Percentiles rank a stretch among this genome's conserved stretches.
Evolutionary conservation across 2,888 invertebrate genomes (phyloP).

Genomic region (Phanerotoma sp.): DNA sequence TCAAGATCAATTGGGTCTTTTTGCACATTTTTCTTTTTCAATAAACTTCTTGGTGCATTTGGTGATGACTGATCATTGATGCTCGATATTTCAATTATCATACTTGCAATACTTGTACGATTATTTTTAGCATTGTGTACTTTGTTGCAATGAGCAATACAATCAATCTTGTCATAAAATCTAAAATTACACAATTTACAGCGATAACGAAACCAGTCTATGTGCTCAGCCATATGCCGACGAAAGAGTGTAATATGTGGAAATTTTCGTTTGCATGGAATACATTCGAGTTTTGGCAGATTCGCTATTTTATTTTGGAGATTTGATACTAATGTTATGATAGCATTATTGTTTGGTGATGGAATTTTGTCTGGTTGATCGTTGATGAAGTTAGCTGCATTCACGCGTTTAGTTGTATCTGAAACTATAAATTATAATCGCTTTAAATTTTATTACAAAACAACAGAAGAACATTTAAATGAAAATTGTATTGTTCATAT

Average conservation of each 20-base stretch:
- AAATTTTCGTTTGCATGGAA: constrained; percentile 61
- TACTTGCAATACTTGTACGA: constrained; percentile 34
- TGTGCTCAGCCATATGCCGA: constrained; percentile 67
- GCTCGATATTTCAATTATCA: constrained; percentile 38
- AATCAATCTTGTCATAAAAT: constrained; percentile 67
- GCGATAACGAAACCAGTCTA: constrained; percentile 73
- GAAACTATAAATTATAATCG: no score
- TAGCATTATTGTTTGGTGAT: no score
- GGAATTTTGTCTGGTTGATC: no score
- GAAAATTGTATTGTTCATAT: no score
- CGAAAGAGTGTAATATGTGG: constrained; percentile 60
- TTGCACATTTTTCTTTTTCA: background rate
- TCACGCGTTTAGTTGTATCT: no score
- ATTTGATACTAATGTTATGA: background rate
- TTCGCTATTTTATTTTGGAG: constrained; percentile 37
- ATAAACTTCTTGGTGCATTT: background rate
- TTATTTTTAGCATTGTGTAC: constrained; percentile 63
- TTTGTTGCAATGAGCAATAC: constrained; percentile 67
- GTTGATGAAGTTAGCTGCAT: no score
- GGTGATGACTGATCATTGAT: background rate
- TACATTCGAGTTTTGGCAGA: constrained; percentile 56
- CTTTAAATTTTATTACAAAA: no score
- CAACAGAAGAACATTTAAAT: no score
- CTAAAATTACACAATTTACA: constrained; percentile 75
- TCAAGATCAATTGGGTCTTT: constrained; percentile 18